Conservation (phyloP, 92 coral and sea anemone species). For the Porites rus region DNA sequence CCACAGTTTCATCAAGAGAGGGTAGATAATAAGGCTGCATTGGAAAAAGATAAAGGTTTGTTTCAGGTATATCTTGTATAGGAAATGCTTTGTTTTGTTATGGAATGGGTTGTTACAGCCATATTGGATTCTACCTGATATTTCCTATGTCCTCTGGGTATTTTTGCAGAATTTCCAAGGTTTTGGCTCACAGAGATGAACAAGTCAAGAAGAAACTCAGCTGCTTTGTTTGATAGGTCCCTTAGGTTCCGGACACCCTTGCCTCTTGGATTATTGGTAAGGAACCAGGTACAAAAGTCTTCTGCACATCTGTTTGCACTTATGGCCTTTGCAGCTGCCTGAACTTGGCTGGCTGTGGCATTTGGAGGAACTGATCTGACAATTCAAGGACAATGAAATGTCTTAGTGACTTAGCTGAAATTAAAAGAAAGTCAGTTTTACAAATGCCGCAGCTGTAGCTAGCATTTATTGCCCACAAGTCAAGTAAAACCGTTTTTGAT, state of each 20-base stretch:
- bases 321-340: conserved; percentile 3
- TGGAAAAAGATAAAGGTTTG: too few relatives aligned
- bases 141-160: conserved; percentile 2
- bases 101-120: too few relatives aligned
- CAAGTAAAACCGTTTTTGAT: too few relatives aligned
- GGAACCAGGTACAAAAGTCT: conserved; percentile 4
- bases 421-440: too few relatives aligned
- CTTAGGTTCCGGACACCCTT: background rate
- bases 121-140: background rate
- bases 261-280: background rate
- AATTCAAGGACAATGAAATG: background rate
- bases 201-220: conserved; percentile 19
- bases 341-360: conserved; percentile 7
- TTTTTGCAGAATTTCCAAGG: background rate
- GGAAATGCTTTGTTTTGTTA: too few relatives aligned
- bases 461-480: too few relatives aligned
- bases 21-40: too few relatives aligned
- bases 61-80: too few relatives aligned
- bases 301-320: background rate
- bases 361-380: conserved; percentile 11
- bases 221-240: conserved; percentile 47
- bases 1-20: conserved; percentile 50
- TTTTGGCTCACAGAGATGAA: conserved; percentile 9
- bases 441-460: too few relatives aligned
- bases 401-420: background rate